Base-by-base conservation (phyloP, 1,140 invertebrate species). In the Dendrolimus kikuchii region DNA sequence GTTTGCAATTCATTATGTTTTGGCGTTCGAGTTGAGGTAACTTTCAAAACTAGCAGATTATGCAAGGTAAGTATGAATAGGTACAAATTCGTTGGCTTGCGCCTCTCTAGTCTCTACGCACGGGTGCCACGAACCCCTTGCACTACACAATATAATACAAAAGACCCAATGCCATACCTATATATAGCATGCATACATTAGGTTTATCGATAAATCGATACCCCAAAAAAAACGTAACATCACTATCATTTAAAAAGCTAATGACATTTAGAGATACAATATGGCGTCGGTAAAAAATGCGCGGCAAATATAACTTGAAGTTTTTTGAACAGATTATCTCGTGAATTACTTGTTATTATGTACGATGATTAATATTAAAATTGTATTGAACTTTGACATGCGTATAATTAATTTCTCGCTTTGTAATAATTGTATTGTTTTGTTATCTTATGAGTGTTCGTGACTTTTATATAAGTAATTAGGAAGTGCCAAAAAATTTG, bases 261-360 rank as follows among this genome's bases (percentile, higher is more conserved):
- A 83, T 81, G 80, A 81, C 80, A 79, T 74, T 74, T 74, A 49
- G 54, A 62, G 60, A 68, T 61, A 65, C 64, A 23, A 64, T 56
- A 77, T 70, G 67, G 74, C 66, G 65, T 66, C 66, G 63, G 59
- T 40, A 60, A 64, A 64, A 60, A 64, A 59, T 44, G 55, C 58
- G 58, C 48, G 47, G 52, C 7, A 57, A 57, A 63, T 55, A 64
- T 59, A 56, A 59, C 46, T 62, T 62, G 55, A 62, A 62, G 56
- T 59, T 59, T 61, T 54, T 57, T 56, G 46, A 9, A 54, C 38
- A 61, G 59, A 56, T 62, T 53, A 55, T 61, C 50, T 53, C 38
- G n/a, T 59, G 49, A 44, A 38, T 51, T 7, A 36, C 9, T 10
- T 46, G n/a, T 46, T 55, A 53, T 46, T 55, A 48, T 56, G 39